Evolutionary conservation across 2,888 invertebrate species (phyloP).

Genomic region (Cistogaster globosa): DNA sequence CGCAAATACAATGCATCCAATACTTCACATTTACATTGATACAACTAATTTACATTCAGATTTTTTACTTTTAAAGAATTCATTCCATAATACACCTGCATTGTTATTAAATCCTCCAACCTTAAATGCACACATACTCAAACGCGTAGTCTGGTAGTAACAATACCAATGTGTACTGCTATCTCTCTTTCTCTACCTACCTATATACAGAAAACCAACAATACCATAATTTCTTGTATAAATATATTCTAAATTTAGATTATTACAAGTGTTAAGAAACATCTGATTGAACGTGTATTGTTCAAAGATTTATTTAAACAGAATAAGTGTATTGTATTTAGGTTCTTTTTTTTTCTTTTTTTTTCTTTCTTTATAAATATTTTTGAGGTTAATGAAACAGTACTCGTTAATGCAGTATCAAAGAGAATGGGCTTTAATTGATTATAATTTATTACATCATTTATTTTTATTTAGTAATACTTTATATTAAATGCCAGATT

Average conservation of each 20-base stretch:
- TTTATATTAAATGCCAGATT: background rate
- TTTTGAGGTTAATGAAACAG: conserved; percentile 54
- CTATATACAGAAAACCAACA: background rate
- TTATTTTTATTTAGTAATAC: conserved; percentile 36
- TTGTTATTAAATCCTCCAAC: background rate
- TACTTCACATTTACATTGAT: no score
- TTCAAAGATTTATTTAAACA: conserved; percentile 37
- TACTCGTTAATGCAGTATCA: conserved; percentile 26
- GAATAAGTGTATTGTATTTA: conserved; percentile 15
- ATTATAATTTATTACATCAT: conserved; percentile 66
- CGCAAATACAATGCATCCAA: no score
- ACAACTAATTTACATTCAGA: no score
- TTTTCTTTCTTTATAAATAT: conserved; percentile 1
- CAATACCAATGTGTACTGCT: background rate
- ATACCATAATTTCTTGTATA: conserved; percentile 6
- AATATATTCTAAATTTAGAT: conserved; percentile 60
- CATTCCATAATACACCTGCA: background rate
- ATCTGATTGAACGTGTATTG: conserved; percentile 48
- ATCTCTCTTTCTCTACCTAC: background rate
- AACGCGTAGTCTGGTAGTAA: background rate
- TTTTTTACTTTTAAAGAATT: background rate
- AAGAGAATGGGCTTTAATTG: conserved; percentile 25
- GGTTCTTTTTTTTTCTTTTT: conserved; percentile 8
- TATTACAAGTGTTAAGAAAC: conserved; percentile 65
- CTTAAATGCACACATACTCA: background rate